Percentiles rank a stretch among this genome's conserved stretches.
phyloP scores from a whole-genome alignment of 2,113 vertebrate species.

The Pampusana beccarii region DNA sequence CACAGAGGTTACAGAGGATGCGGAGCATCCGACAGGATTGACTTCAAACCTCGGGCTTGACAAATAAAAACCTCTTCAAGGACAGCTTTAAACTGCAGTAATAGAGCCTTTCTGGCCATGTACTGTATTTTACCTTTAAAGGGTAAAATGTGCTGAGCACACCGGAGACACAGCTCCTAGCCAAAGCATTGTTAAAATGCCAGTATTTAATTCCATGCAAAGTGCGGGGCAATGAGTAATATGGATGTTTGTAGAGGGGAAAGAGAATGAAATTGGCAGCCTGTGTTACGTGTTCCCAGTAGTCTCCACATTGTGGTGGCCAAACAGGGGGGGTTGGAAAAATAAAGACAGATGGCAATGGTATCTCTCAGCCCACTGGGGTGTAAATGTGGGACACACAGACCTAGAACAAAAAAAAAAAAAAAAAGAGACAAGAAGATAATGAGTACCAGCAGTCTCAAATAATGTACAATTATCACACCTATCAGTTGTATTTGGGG shows the following conservation, averaged over 20 bases:
- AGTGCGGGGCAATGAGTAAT: constrained; percentile 8
- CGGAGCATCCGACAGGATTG: background rate
- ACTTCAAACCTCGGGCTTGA: background rate
- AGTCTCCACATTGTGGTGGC: constrained; percentile 17
- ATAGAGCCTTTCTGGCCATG: background rate
- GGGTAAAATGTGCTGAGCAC: background rate
- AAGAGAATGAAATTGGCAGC: constrained; percentile 59
- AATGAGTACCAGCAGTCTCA: background rate
- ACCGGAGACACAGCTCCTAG: background rate
- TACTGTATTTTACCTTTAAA: background rate
- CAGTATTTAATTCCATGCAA: background rate
- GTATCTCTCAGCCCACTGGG: constrained; percentile 49
- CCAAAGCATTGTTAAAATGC: background rate
- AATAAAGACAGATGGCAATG: constrained; percentile 75
- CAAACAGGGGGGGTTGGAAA: constrained; percentile 61
- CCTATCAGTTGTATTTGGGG: fast-evolving
- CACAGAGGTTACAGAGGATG: background rate
- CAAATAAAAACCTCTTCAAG: background rate
- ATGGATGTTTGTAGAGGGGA: constrained; percentile 14
- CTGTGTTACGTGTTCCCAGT: background rate
- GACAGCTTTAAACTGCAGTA: background rate
- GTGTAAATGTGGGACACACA: constrained; percentile 44
- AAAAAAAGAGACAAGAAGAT: background rate
- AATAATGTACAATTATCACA: background rate
- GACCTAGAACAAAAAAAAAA: background rate